Percentiles rank a stretch among this genome's conserved stretches.
phyloP scores from a whole-genome alignment of 2,113 vertebrate genomes.

The Melierax canorus region DNA sequence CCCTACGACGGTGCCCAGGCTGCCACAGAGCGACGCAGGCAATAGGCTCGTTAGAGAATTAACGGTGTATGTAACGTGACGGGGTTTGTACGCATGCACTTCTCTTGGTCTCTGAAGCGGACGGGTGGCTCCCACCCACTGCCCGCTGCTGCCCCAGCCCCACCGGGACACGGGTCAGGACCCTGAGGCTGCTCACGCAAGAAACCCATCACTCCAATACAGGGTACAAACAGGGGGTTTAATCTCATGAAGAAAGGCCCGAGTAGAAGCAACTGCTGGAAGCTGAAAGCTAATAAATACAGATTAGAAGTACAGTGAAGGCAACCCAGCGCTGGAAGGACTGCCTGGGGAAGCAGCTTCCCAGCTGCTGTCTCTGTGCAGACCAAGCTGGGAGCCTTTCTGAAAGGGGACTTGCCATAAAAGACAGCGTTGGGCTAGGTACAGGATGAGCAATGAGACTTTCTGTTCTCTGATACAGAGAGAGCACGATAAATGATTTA shows the following conservation, averaged over 20 bases:
- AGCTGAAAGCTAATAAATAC: background rate
- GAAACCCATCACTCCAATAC: no score
- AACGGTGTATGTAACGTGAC: background rate
- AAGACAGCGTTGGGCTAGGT: background rate
- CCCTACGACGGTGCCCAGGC: background rate
- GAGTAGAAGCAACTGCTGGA: background rate
- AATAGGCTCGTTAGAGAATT: background rate
- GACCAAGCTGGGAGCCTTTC: background rate
- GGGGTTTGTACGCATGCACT: background rate
- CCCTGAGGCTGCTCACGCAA: background rate
- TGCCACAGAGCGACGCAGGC: rapidly evolving
- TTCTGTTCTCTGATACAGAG: background rate
- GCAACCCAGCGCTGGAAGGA: background rate
- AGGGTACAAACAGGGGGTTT: rapidly evolving
- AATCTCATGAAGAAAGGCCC: no score
- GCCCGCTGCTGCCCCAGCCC: background rate
- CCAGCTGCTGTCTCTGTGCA: background rate
- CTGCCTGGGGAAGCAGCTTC: background rate
- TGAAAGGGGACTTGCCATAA: background rate
- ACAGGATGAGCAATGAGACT: background rate
- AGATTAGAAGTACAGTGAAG: background rate
- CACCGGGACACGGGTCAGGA: background rate
- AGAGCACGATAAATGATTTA: background rate
- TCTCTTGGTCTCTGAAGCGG: background rate
- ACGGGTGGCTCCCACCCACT: background rate